Conservation (phyloP, 2,113 vertebrate genomes). For the Ameiurus melas region DNA sequence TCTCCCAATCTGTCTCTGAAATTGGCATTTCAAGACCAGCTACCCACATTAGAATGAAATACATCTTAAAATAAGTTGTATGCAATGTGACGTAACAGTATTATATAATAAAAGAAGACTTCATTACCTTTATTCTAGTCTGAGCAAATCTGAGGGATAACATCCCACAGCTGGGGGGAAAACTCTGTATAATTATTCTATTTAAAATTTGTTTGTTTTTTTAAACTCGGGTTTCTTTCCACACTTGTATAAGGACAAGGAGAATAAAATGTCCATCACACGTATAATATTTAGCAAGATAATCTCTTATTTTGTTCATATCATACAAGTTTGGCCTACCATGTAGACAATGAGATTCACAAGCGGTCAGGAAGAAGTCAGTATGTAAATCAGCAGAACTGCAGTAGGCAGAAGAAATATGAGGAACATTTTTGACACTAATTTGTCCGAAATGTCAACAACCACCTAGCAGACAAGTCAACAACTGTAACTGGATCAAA, state of each 20-base stretch:
- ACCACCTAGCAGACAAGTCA: conserved; percentile 5
- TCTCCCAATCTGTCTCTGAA: background rate
- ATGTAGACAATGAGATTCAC: background rate
- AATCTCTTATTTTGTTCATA: background rate
- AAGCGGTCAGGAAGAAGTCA: background rate
- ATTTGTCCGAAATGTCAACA: conserved; percentile 15
- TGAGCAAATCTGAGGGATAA: background rate
- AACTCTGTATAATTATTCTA: background rate
- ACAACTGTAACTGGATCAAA: conserved; percentile 35
- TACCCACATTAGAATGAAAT: background rate
- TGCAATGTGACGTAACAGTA: background rate
- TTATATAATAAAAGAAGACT: background rate
- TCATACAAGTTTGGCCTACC: background rate
- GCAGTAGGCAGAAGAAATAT: background rate
- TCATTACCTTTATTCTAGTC: background rate
- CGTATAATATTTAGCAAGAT: background rate
- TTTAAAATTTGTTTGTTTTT: background rate
- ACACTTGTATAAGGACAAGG: background rate
- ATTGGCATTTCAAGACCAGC: background rate
- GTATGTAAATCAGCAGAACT: background rate
- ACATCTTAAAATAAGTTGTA: background rate
- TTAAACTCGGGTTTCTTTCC: background rate
- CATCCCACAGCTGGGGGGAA: background rate
- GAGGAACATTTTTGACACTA: background rate
- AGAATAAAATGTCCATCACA: background rate